Evolutionary conservation across 1,140 invertebrate species (phyloP).

Genomic region (Aricia agestis): DNA sequence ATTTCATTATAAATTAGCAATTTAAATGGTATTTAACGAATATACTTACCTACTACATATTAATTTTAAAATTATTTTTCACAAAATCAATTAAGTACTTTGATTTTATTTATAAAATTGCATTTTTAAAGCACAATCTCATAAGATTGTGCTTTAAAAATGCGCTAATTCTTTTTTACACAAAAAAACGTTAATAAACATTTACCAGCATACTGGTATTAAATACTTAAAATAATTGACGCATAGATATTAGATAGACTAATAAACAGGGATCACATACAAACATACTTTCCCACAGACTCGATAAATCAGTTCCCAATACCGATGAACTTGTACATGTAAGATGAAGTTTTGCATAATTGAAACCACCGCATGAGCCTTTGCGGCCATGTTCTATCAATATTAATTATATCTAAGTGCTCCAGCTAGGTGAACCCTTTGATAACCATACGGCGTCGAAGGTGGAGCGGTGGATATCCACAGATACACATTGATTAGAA

Average conservation of each 20-base stretch:
- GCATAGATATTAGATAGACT: background rate
- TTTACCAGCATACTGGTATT: background rate
- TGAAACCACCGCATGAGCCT: conserved; percentile 23
- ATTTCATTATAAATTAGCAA: no score
- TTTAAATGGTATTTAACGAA: no score
- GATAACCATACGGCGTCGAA: background rate
- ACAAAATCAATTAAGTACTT: no score
- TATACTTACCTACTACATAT: no score
- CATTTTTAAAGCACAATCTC: no score
- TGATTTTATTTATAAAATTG: no score
- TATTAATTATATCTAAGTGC: conserved; percentile 24
- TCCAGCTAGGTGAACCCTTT: conserved; percentile 18
- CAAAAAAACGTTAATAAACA: background rate
- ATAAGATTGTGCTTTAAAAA: no score
- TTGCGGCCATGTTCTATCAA: conserved; percentile 23
- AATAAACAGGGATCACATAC: background rate
- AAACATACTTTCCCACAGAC: conserved; percentile 7
- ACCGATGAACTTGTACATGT: conserved; percentile 22
- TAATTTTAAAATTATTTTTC: no score
- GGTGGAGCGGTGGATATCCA: background rate
- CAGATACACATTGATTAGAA: conserved; percentile 11
- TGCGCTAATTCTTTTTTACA: no score
- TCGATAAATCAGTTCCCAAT: conserved; percentile 20
- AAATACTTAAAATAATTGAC: background rate
- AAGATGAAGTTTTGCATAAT: conserved; percentile 24